Base-by-base conservation (phyloP, 2,797 vertebrate genomes). In the Chloroceryle amazona region DNA sequence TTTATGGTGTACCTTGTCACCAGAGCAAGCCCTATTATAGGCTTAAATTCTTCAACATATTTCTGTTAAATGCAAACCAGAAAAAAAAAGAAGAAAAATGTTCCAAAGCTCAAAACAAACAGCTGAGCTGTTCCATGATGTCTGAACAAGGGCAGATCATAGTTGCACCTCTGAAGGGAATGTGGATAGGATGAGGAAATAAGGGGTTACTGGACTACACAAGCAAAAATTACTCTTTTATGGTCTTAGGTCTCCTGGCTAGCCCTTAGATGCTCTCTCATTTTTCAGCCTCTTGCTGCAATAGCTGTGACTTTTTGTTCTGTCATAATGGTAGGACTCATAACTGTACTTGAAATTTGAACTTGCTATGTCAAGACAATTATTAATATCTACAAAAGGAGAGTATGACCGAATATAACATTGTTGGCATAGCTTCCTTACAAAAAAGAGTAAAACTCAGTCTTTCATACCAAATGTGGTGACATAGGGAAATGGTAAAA, bases 381-480 rank as follows among this genome's bases (percentile, higher is more conserved):
- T 63, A 39, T 33, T 67, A 63, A 51, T 85, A 62, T 10, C 55
- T 51, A 14, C 17, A 81, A 44, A 81, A 78, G 5, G 5, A 85
- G 8, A 61, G 2, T 5, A 33, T 47, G 20, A 2, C 23, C 54
- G 52, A 83, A 88, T 23, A 25, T 9, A 49, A 0, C 1, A 42
- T 17, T 70, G 8, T 21, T 79, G 21, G 5, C 0, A 0, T 57
- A 84, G 46, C 11, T 52, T 83, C 14, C 19, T 42, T 13, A 37
- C 2, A 26, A 68, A 49, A 13, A 13, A 29, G 7, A 6, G 25
- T 51, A 1, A 44, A 71, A 71, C 9, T 58, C 31, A 23, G 13
- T 22, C 31, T 63, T 23, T 65, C 58, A 44, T 3, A 15, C 1
- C 21, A 5, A 61, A 21, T 2, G 2, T 29, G 4, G 0, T 3